These are phyloP conservation scores for Lasioglossum pauxillum DNA, from an alignment of 2,888 invertebrate genomes.

Conservation along the genomic window DNA sequence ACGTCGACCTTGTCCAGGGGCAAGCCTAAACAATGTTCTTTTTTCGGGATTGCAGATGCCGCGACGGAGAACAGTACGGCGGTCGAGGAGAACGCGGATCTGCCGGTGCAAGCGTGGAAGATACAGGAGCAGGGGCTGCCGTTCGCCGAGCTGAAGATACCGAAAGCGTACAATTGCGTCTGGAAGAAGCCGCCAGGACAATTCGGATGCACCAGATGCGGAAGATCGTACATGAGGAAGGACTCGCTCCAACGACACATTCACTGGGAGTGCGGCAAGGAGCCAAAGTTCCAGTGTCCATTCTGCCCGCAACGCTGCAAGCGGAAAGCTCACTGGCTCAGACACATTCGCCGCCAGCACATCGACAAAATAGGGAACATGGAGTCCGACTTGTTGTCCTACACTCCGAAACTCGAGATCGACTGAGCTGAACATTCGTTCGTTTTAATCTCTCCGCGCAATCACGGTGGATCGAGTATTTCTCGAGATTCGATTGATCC, in stretches of 20 bases:
- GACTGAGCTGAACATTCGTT: slow-evolving; percentile 50
- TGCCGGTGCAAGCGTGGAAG: slow-evolving; percentile 75
- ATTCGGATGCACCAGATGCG: slow-evolving; percentile 86
- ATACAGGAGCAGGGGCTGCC: slow-evolving; percentile 64
- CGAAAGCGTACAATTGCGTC: slow-evolving; percentile 73
- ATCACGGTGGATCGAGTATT: background rate
- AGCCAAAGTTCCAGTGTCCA: slow-evolving; percentile 85
- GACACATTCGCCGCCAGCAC: slow-evolving; percentile 86
- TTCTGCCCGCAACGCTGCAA: slow-evolving; percentile 84
- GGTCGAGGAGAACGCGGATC: slow-evolving; percentile 70
- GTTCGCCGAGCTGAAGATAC: slow-evolving; percentile 78
- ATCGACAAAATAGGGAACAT: slow-evolving; percentile 85
- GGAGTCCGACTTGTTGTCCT: slow-evolving; percentile 79
- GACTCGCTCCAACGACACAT: slow-evolving; percentile 87
- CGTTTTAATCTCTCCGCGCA: background rate
- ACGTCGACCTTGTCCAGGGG: slow-evolving; percentile 42
- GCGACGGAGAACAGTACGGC: slow-evolving; percentile 18
- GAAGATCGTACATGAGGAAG: slow-evolving; percentile 87
- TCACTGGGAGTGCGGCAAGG: slow-evolving; percentile 86
- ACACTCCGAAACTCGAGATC: slow-evolving; percentile 61
- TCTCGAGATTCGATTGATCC: background rate
- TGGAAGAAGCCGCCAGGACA: slow-evolving; percentile 79
- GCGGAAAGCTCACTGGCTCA: slow-evolving; percentile 85
- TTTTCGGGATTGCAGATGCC: slow-evolving; percentile 76
- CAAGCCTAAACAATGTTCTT: slow-evolving; percentile 75